A percentile compares a stretch with the other conserved stretches of the same genome.
Conservation (phyloP, 1,140 invertebrate genomes). For the Drosophila arizonae region DNA sequence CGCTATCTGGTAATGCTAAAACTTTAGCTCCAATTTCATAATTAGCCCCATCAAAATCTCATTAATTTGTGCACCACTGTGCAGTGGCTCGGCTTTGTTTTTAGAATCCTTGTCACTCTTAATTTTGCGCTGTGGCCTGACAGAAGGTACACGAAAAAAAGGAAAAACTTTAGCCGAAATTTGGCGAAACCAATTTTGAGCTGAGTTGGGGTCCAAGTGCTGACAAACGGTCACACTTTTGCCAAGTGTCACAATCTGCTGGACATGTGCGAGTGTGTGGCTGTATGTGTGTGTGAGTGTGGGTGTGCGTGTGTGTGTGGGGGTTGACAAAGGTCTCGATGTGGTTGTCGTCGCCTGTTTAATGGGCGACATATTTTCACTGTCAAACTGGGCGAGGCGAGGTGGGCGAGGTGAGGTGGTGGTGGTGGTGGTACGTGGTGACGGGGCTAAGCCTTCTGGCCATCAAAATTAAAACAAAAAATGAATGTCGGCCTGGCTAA, state of each 20-base stretch:
- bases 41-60: no score
- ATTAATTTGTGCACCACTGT: slow-evolving; percentile 40
- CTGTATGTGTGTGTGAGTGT: slow-evolving; percentile 17
- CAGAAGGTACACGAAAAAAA: slow-evolving; percentile 1
- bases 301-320: slow-evolving; percentile 30
- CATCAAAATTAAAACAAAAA: slow-evolving; percentile 59
- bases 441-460: slow-evolving; percentile 14
- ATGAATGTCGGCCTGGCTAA: slow-evolving; percentile 39
- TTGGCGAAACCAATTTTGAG: slow-evolving; percentile 68
- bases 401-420: no score
- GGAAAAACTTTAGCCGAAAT: slow-evolving; percentile 75
- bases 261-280: slow-evolving; percentile 32
- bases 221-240: slow-evolving; percentile 77
- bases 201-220: neutral
- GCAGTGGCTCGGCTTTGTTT: slow-evolving; percentile 12
- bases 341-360: slow-evolving; percentile 21
- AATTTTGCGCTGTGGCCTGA: slow-evolving; percentile 49
- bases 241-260: slow-evolving; percentile 70
- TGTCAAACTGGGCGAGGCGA: slow-evolving; percentile 39
- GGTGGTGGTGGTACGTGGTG: no score
- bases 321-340: slow-evolving; percentile 29
- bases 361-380: slow-evolving; percentile 66
- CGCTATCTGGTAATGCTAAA: no score
- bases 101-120: slow-evolving; percentile 72
- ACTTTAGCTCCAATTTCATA: no score